phyloP scores from a whole-genome alignment of 1,140 invertebrate genomes.

The Argopecten irradians region DNA sequence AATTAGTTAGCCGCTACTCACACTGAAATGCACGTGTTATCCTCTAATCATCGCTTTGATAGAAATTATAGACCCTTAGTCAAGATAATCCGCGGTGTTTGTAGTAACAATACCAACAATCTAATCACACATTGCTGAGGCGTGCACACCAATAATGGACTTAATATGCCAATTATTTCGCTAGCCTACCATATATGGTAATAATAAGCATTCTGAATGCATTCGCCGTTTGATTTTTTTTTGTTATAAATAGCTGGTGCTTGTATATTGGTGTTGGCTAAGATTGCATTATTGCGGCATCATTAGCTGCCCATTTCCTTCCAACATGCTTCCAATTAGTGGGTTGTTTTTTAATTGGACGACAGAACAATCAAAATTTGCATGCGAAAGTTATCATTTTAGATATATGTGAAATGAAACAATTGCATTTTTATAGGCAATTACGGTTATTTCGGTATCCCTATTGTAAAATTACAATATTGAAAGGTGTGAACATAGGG shows the following conservation, averaged over 20 bases:
- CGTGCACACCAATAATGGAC: background rate
- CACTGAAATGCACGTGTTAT: background rate
- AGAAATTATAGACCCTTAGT: constrained; percentile 18
- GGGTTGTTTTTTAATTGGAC: background rate
- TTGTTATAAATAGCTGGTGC: background rate
- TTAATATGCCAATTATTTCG: background rate
- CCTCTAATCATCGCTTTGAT: constrained; percentile 10
- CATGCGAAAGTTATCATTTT: constrained; percentile 6
- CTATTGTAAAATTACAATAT: background rate
- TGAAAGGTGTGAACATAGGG: background rate
- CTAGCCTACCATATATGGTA: background rate
- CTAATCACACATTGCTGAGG: background rate
- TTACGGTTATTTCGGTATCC: background rate
- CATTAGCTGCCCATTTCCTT: background rate
- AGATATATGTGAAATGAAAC: background rate
- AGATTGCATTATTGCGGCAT: background rate
- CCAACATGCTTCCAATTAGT: background rate
- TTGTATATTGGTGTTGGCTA: background rate
- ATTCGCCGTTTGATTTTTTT: background rate
- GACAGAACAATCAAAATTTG: background rate
- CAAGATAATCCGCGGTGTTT: background rate
- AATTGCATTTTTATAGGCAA: background rate
- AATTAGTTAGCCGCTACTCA: background rate
- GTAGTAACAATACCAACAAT: background rate
- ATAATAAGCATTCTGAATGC: background rate